Evolutionary conservation across 2,888 invertebrate genomes (phyloP).

Genomic region (Pelosia muscerda): DNA sequence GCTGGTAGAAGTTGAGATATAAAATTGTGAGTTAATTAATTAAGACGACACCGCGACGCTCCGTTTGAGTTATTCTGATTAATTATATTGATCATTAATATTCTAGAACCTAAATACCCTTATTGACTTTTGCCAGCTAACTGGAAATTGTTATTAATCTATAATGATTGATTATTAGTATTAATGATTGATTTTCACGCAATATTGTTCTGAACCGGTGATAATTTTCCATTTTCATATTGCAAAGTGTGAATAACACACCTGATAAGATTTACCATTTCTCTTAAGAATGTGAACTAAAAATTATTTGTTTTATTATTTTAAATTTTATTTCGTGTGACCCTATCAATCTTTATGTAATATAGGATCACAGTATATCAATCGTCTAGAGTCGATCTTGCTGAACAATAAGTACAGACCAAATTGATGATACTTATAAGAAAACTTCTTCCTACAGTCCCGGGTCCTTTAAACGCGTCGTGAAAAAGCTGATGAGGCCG

Average conservation of each 20-base stretch:
- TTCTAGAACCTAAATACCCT: background rate
- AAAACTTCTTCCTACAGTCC: no score
- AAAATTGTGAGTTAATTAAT: background rate
- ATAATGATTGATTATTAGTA: no score
- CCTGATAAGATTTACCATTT: conserved; percentile 8
- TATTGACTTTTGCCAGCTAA: background rate
- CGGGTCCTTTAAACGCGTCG: no score
- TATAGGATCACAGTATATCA: no score
- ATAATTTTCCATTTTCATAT: conserved; percentile 15
- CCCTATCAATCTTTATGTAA: background rate
- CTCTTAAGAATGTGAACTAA: no score
- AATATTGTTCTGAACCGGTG: background rate
- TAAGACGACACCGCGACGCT: background rate
- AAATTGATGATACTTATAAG: no score
- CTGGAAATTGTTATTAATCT: background rate
- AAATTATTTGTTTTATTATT: no score
- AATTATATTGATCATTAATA: background rate
- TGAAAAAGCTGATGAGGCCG: no score
- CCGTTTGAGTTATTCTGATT: background rate
- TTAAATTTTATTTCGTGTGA: no score
- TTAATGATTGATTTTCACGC: background rate
- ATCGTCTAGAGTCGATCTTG: no score
- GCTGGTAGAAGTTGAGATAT: background rate
- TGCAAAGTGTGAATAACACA: background rate
- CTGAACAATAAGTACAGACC: no score